Evolutionary conservation across 1,140 invertebrate genomes (phyloP), one percentile per base, ranked within the genome.

Genomic region (Drosophila ercepeae): DNA sequence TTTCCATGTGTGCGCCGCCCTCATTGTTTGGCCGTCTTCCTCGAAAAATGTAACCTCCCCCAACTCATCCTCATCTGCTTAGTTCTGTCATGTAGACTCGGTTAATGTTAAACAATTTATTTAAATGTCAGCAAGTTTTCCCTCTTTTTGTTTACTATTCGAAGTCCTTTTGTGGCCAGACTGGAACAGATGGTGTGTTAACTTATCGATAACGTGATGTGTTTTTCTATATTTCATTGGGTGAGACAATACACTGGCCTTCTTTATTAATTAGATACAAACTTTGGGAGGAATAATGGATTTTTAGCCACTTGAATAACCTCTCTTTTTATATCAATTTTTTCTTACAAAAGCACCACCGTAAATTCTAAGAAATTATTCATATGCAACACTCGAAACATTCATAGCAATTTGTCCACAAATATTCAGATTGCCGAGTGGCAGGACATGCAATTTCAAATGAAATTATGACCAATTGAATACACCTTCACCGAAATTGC

Each of bases 91-190:
- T 72, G 59, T 50, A 61, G 32, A 55, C 58, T 48, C 50, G 53
- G 54, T 63, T 88, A 88, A 88, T 88, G 82, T 67, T 75, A 55
- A 75, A 60, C 82, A 78, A 86, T 86, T 86, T 86, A 88, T 86
- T 86, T 86, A 64, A 88, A 88, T 88, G 82, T 86, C 82, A 86
- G 73, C 77, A 86, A 59, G 42, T 88, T 86, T 74, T 76, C 59
- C 68, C 1, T 44, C 61, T 42, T 32, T 32, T 67, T 65, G 63
- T 65, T 52, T 44, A 52, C 59, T 29, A 41, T 65, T 64, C 11
- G 61, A 19, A 13, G 49, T 44, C 59, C 59, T 44, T 64, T 42
- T 34, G 36, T 44, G 59, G 63, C 45, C 16, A 42, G 1, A 11
- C 21, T 25, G 19, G 16, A 65, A 21, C 63, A 67, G 63, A 67